Evolutionary conservation across 2,113 vertebrate species (phyloP).

Genomic region (human (Homo sapiens)): DNA sequence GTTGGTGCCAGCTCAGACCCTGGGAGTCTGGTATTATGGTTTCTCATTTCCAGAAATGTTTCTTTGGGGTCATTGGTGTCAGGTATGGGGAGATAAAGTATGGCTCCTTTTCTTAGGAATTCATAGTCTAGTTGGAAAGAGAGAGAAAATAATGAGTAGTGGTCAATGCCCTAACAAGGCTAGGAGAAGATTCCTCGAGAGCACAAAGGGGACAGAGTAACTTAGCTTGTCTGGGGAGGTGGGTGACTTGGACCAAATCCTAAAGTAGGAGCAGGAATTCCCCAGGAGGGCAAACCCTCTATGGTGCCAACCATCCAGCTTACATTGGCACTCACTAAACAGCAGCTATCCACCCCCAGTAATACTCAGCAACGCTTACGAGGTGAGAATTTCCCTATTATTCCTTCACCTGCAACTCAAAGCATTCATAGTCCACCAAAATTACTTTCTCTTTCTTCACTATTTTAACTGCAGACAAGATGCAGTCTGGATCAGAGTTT

Average conservation of each 20-base stretch:
- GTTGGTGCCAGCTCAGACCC: not conserved
- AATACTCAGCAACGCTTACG: fast-evolving
- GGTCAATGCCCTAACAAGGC: not conserved
- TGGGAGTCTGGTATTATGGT: not conserved
- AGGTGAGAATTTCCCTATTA: not conserved
- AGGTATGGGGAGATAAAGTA: not conserved
- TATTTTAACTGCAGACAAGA: not conserved
- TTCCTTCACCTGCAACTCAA: not conserved
- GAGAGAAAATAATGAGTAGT: not conserved
- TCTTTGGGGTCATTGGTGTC: not conserved
- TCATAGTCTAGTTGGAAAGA: not conserved
- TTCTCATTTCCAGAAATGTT: not conserved
- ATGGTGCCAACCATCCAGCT: not conserved
- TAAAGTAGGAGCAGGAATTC: not conserved
- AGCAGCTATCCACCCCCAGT: not conserved
- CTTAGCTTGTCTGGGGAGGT: not conserved
- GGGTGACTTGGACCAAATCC: not conserved
- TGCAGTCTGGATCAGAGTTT: constrained; percentile 1
- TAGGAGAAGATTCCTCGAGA: not conserved
- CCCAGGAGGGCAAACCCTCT: not conserved
- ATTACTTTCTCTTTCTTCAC: not conserved
- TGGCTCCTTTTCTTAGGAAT: not conserved
- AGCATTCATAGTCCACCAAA: not conserved
- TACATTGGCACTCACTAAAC: not conserved
- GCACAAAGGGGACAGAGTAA: not conserved